phyloP scores from a whole-genome alignment of 2,888 invertebrate genomes.

The Heliconius erato region DNA sequence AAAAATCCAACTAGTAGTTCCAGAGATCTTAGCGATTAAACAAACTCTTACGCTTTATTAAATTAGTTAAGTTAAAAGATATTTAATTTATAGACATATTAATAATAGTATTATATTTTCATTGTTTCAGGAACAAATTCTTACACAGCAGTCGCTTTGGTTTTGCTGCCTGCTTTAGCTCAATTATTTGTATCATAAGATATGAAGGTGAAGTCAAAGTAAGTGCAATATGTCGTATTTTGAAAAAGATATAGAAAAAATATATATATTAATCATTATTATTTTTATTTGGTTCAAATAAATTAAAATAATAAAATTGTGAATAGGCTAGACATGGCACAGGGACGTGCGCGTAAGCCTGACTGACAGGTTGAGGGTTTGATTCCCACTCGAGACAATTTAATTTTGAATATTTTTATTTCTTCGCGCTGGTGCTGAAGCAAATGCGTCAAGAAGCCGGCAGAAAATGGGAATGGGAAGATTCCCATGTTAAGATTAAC shows the following conservation, averaged over 20 bases:
- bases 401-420: not conserved
- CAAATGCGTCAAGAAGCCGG: no score
- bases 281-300: no score
- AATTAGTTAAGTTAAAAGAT: no score
- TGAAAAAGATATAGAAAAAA: no score
- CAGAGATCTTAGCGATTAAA: no score
- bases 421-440: not conserved
- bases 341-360: not conserved
- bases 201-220: conserved; percentile 37
- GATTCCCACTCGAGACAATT: not conserved
- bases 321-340: not conserved
- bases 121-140: conserved; percentile 68
- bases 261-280: no score
- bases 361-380: not conserved
- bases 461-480: no score
- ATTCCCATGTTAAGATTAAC: no score
- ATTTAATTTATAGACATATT: no score
- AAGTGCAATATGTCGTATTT: conserved; percentile 30
- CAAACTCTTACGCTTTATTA: no score
- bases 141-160: conserved; percentile 62
- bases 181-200: conserved; percentile 65
- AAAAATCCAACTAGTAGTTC: no score
- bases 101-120: not conserved
- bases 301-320: no score
- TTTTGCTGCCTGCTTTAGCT: conserved; percentile 67